A percentile compares a stretch with the other conserved stretches of the same genome.
phyloP scores from a whole-genome alignment of 2,113 vertebrate genomes.

The Sturnira hondurensis region DNA sequence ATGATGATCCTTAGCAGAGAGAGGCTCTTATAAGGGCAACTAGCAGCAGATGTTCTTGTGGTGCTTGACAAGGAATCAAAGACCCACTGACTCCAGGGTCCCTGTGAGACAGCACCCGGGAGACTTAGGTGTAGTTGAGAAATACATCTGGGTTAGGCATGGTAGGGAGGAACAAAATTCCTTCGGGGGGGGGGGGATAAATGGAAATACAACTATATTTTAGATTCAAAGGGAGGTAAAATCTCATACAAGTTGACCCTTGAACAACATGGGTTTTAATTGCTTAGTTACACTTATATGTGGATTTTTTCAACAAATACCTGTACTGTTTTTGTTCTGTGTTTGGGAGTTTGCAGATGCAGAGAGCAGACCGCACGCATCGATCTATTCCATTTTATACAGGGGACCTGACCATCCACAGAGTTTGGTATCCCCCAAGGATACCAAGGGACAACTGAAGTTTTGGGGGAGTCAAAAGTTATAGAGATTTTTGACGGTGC shows the following conservation, averaged over 20 bases:
- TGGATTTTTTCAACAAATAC: background rate
- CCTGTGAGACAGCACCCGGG: background rate
- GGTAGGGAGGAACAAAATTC: background rate
- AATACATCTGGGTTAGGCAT: background rate
- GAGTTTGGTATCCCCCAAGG: background rate
- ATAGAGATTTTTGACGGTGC: background rate
- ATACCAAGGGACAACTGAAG: background rate
- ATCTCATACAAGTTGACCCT: background rate
- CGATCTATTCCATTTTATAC: background rate
- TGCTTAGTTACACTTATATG: background rate
- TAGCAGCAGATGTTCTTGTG: background rate
- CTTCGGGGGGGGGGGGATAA: background rate
- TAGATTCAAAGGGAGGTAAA: background rate
- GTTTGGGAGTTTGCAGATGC: background rate
- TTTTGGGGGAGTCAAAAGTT: background rate
- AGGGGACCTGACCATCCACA: background rate
- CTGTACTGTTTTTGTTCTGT: background rate
- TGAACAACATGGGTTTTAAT: background rate
- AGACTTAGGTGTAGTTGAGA: background rate
- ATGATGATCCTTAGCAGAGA: background rate
- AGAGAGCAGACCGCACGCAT: background rate
- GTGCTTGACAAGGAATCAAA: constrained; percentile 5
- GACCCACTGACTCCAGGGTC: background rate
- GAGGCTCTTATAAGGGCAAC: background rate
- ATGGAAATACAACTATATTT: background rate